A percentile compares a stretch with the other conserved stretches of the same genome.
Evolutionary conservation across 1,140 invertebrate genomes (phyloP).

Genomic region (Temnothorax longispinosus): DNA sequence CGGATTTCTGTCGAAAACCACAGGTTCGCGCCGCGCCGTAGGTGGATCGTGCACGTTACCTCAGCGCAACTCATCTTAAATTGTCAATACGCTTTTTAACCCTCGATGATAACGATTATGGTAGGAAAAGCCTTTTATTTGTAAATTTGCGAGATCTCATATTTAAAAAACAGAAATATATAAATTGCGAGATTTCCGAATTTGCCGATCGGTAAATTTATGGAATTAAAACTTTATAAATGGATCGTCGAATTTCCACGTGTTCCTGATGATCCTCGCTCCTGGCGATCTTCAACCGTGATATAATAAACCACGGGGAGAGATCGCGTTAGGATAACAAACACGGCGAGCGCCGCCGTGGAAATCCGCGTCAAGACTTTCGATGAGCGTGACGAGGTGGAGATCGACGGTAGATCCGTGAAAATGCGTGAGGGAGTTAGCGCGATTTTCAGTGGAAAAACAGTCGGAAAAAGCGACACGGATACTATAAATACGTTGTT

Average conservation of each 20-base stretch:
- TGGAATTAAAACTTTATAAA: background rate
- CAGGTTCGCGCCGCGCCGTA: slow-evolving; percentile 4
- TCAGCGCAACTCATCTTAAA: background rate
- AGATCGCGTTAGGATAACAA: background rate
- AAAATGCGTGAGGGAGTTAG: background rate
- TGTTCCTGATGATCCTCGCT: background rate
- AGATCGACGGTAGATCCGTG: background rate
- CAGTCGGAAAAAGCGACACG: background rate
- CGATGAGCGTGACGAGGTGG: background rate
- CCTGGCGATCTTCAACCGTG: background rate
- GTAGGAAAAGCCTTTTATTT: background rate
- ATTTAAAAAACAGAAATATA: background rate
- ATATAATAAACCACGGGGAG: background rate
- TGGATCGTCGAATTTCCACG: background rate
- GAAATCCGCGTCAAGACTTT: background rate
- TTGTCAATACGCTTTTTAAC: background rate
- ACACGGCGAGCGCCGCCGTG: background rate
- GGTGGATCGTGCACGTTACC: background rate
- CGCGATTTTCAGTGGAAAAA: background rate
- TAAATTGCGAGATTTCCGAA: background rate
- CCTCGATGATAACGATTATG: background rate
- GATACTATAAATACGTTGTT: slow-evolving; percentile 53
- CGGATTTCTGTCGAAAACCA: slow-evolving; percentile 64
- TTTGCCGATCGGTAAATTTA: background rate
- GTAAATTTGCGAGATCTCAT: background rate